These are phyloP conservation scores for Microctenopoma steveboyesi DNA, from an alignment of 2,797 vertebrate species.

Conservation along the genomic window DNA sequence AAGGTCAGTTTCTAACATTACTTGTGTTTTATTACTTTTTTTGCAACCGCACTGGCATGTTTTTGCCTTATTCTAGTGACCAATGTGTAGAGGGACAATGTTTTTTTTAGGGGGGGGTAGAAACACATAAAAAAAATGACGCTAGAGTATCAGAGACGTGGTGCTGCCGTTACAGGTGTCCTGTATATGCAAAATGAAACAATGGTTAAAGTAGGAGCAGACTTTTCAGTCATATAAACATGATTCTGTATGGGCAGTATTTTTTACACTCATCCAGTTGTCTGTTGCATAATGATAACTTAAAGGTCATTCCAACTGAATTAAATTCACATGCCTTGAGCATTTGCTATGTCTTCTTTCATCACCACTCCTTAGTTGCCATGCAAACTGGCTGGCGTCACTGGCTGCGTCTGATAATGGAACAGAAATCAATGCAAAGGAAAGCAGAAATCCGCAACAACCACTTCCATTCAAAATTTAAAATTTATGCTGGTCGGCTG, in stretches of 20 bases:
- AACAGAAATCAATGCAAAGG: slow-evolving; percentile 37
- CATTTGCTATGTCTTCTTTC: background rate
- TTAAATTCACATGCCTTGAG: slow-evolving; percentile 9
- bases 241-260: slow-evolving; percentile 4
- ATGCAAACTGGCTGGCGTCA: slow-evolving; percentile 7
- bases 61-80: too few species aligned
- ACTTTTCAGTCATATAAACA: slow-evolving; percentile 5
- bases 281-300: slow-evolving; percentile 24
- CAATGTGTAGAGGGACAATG: background rate
- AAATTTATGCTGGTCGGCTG: slow-evolving; percentile 12
- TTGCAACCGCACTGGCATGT: too few species aligned
- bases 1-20: background rate
- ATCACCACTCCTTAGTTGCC: background rate
- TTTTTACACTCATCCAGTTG: background rate
- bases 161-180: background rate
- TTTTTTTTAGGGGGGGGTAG: too few species aligned
- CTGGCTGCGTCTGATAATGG: background rate
- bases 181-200: background rate
- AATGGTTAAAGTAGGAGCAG: background rate
- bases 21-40: too few species aligned
- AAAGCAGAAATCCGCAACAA: slow-evolving; percentile 1
- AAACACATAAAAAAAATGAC: background rate
- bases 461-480: slow-evolving; percentile 12
- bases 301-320: slow-evolving; percentile 14
- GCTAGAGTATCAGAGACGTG: background rate